Conservation (phyloP, 2,113 vertebrate genomes). For the Falcunculus frontatus region DNA sequence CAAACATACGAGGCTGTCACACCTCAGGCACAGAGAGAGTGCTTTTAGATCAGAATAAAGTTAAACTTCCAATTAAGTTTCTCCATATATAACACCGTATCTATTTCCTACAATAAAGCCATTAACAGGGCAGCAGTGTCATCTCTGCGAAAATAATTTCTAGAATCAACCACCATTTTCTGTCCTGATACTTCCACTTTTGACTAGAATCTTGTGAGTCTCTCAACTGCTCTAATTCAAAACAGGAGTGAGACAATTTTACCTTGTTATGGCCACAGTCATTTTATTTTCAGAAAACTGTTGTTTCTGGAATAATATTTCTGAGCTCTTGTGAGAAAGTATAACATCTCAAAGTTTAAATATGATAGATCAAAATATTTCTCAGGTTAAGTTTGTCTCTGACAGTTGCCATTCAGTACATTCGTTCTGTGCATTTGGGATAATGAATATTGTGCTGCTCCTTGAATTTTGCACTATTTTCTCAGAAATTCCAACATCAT, state of each 20-base stretch:
- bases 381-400: not conserved
- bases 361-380: not conserved
- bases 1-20: not conserved
- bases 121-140: not conserved
- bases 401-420: not conserved
- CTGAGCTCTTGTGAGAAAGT: not conserved
- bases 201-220: not conserved
- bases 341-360: not conserved
- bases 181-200: not conserved
- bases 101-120: not conserved
- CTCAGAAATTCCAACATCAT: not conserved
- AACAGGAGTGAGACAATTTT: not conserved
- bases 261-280: not conserved
- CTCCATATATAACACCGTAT: not conserved
- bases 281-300: not conserved
- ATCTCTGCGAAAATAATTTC: not conserved
- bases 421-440: not conserved
- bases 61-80: not conserved
- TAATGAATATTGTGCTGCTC: not conserved
- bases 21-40: not conserved
- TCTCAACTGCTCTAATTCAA: not conserved
- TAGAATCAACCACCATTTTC: not conserved
- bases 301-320: not conserved
- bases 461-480: not conserved
- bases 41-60: not conserved